Conservation (phyloP, 2,888 invertebrate genomes). For the Rotaria macrura region DNA sequence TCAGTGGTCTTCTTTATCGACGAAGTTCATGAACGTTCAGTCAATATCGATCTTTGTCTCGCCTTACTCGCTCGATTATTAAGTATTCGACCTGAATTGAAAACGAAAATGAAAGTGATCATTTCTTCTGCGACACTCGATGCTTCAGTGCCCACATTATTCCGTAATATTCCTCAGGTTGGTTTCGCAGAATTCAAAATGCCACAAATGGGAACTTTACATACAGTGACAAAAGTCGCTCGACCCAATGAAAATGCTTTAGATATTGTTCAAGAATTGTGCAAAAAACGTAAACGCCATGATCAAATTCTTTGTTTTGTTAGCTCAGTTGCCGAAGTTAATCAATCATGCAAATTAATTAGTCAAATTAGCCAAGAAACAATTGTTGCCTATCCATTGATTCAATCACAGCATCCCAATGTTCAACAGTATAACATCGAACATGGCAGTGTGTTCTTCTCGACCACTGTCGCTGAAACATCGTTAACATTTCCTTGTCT, state of each 20-base stretch:
- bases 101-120: not conserved
- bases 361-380: not conserved
- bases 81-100: not conserved
- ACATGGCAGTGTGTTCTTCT: not conserved
- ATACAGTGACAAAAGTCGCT: not conserved
- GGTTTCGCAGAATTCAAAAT: not conserved
- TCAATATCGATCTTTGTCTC: not conserved
- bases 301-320: constrained; percentile 22
- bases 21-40: not conserved
- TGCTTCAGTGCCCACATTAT: not conserved
- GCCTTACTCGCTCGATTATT: not conserved
- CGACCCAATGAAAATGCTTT: not conserved
- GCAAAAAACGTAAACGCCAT: not conserved
- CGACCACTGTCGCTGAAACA: not conserved
- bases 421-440: not conserved
- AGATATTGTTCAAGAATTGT: not conserved
- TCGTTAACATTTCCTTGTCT: not conserved
- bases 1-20: not conserved
- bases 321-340: not conserved
- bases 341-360: not conserved
- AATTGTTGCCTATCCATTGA: not conserved
- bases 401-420: not conserved
- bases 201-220: not conserved
- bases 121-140: not conserved
- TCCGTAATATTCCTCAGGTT: not conserved